A percentile compares a stretch with the other conserved stretches of the same genome.
Conservation (phyloP, 2,888 invertebrate genomes). For the Vesta saturnalis region DNA sequence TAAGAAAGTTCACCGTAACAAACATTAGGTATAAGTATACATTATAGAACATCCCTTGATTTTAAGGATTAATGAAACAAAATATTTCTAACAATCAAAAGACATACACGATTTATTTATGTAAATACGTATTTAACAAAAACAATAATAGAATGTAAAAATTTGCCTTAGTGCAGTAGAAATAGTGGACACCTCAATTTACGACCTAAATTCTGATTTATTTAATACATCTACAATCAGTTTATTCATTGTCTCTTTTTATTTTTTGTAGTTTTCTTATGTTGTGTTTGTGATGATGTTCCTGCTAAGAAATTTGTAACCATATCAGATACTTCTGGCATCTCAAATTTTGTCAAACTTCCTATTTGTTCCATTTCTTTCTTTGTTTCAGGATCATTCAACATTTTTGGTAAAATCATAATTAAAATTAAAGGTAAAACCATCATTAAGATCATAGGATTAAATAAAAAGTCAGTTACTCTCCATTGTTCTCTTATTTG, state of each 20-base stretch:
- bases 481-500: slow-evolving; percentile 97
- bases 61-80: too few relatives aligned
- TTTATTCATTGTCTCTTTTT: slow-evolving; percentile 54
- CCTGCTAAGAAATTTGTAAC: slow-evolving; percentile 88
- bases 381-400: slow-evolving; percentile 98
- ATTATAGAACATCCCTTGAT: too few relatives aligned
- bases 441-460: slow-evolving; percentile 99
- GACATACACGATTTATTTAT: too few relatives aligned
- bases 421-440: slow-evolving; percentile 89
- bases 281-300: slow-evolving; percentile 62
- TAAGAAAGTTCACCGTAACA: too few relatives aligned
- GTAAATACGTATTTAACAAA: too few relatives aligned
- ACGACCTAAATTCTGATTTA: not conserved
- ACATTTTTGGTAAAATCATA: slow-evolving; percentile 93
- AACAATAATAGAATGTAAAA: too few relatives aligned
- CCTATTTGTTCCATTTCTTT: slow-evolving; percentile 94
- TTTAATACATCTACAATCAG: not conserved
- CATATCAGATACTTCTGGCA: slow-evolving; percentile 97
- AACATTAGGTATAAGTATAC: too few relatives aligned
- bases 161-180: not conserved
- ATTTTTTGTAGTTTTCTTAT: slow-evolving; percentile 52
- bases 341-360: slow-evolving; percentile 82
- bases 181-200: not conserved
- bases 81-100: too few relatives aligned
- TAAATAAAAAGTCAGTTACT: slow-evolving; percentile 94